These are phyloP conservation scores for Holocentrus rufus DNA, from an alignment of 2,797 vertebrate species.

Conservation along the genomic window DNA sequence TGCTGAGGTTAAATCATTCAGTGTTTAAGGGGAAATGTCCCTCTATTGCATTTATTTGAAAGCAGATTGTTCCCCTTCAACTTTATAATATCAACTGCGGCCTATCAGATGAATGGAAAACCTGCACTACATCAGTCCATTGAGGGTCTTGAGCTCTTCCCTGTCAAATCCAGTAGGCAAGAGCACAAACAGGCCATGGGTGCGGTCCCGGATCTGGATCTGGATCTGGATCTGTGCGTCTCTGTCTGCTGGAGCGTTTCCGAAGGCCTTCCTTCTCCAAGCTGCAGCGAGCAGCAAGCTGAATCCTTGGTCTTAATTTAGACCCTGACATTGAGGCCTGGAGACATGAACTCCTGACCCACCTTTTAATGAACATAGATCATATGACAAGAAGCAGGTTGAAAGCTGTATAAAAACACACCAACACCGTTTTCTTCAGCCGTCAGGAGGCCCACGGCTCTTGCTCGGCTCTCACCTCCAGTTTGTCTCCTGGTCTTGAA, in stretches of 20 bases:
- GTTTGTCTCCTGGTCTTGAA: constrained; percentile 20
- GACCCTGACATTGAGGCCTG: constrained; percentile 73
- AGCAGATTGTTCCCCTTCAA: neutral
- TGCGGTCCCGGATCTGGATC: constrained; percentile 35
- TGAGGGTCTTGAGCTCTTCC: neutral
- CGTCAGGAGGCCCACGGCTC: neutral
- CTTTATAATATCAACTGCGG: neutral
- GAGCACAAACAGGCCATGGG: constrained; percentile 12
- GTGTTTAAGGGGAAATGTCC: neutral
- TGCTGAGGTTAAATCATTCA: neutral
- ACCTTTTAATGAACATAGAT: constrained; percentile 79
- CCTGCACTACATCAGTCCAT: neutral
- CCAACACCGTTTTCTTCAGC: neutral
- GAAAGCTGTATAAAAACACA: constrained; percentile 6
- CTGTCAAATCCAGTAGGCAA: neutral
- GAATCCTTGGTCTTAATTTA: constrained; percentile 79
- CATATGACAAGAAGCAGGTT: constrained; percentile 69
- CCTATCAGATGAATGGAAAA: constrained; percentile 23
- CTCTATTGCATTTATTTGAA: neutral
- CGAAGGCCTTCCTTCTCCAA: constrained; percentile 57
- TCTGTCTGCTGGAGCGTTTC: constrained; percentile 25
- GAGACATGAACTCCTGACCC: constrained; percentile 79
- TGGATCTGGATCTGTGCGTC: constrained; percentile 37
- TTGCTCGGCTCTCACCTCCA: neutral
- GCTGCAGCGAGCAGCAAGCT: constrained; percentile 60